A percentile compares a stretch with the other conserved stretches of the same genome.
phyloP scores from a whole-genome alignment of 1,140 invertebrate genomes.

The Bicyclus anynana region DNA sequence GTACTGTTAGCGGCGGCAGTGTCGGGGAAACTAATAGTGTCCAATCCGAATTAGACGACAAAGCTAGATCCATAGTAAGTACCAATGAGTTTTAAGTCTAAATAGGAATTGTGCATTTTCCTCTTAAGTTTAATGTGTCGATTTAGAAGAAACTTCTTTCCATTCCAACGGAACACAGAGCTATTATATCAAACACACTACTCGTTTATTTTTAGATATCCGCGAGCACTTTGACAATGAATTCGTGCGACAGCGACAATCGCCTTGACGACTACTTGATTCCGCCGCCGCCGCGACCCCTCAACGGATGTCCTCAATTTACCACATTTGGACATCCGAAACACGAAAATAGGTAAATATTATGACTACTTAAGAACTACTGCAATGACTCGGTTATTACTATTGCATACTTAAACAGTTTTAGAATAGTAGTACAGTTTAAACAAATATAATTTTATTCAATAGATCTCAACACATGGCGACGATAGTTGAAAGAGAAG shows the following conservation, averaged over 20 bases:
- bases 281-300: slow-evolving; percentile 78
- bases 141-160: background rate
- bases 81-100: background rate
- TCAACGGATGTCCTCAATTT: slow-evolving; percentile 62
- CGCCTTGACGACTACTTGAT: slow-evolving; percentile 78
- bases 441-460: no score
- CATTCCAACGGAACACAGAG: background rate
- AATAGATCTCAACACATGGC: slow-evolving; percentile 59
- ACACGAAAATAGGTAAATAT: slow-evolving; percentile 53
- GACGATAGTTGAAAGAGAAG: slow-evolving; percentile 63
- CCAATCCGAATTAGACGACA: slow-evolving; percentile 89
- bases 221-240: slow-evolving; percentile 65
- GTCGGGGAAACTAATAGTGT: slow-evolving; percentile 90
- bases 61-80: slow-evolving; percentile 79
- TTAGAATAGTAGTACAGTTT: no score
- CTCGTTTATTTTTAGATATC: slow-evolving; percentile 48
- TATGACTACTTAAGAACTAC: slow-evolving; percentile 7
- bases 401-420: background rate
- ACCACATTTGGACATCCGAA: slow-evolving; percentile 69
- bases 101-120: background rate
- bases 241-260: slow-evolving; percentile 60
- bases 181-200: slow-evolving; percentile 6
- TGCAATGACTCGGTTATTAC: background rate
- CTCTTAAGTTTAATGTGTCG: no score
- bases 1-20: slow-evolving; percentile 86